Evolutionary conservation across 2,888 invertebrate species (phyloP), one percentile per base, ranked within the genome.

Genomic region (Elgonia sp.): DNA sequence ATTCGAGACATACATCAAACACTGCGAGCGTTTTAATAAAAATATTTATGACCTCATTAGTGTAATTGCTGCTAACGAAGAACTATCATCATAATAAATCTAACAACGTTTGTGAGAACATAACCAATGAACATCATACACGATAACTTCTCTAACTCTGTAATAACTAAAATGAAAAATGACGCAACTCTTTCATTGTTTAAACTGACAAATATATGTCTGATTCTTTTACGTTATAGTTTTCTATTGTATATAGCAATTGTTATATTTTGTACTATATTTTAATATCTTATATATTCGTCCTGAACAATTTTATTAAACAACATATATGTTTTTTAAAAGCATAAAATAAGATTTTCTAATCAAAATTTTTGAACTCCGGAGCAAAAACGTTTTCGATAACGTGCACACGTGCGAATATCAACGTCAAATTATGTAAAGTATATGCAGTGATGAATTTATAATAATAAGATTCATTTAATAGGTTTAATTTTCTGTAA

Each of bases 11-110:
- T 21, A 46, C 39, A 42, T 57, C 65, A 65, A 42, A 77, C 60
- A 79, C 77, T 42, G 50, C 29, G 21, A 62, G 76, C 53, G 42
- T 67, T 80, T 81, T 57, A 82, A 86, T 70, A 67, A 86, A 77
- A 86, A 77, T 67, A 67, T 86, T 72, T 82, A 86, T 73, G 77
- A 67, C 72, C 86, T 86, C 83, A 87, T 87, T 87, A 87, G 87
- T 29, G 83, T 80, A 84, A 87, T 84, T 87, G 75, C 87, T 18
- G 67, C 63, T 84, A 84, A 86, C 86, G 87, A 87, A 84, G 40
- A 84, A 83, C 83, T 87, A 87, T 87, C 83, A 80, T 84, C 83
- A 87, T 87, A 84, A 87, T 87, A 87, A 87, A 87, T 87, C 87
- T 87, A 69, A 87, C 79, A 80, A 84, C 70, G 75, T 84, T 83